A percentile compares a stretch with the other conserved stretches of the same genome.
phyloP scores from a whole-genome alignment of 2,888 invertebrate species.

The Ametastegia equiseti region DNA sequence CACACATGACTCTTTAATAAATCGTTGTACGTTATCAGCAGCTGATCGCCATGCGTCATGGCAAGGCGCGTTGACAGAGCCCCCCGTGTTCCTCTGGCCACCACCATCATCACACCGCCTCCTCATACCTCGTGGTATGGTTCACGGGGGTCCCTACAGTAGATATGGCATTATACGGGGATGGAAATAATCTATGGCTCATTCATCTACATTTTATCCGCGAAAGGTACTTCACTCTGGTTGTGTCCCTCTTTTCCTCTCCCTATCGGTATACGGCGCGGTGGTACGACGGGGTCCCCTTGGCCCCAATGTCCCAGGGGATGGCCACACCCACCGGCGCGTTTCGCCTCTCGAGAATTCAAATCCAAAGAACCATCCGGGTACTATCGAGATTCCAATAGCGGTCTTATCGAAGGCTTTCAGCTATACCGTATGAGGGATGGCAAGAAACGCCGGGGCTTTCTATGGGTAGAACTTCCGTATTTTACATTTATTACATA shows the following conservation, averaged over 20 bases:
- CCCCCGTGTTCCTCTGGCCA: conserved; percentile 53
- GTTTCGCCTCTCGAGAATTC: conserved; percentile 56
- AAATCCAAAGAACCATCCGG: conserved; percentile 69
- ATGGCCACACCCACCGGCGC: conserved; percentile 44
- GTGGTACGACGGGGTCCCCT: too few relatives aligned
- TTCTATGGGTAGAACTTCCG: conserved; percentile 62
- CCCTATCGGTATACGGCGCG: conserved; percentile 27
- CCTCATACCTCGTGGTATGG: conserved; percentile 50
- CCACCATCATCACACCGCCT: conserved; percentile 56
- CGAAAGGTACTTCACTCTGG: conserved; percentile 56
- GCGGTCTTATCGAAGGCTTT: conserved; percentile 74
- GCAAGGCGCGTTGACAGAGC: conserved; percentile 68
- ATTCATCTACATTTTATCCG: conserved; percentile 75
- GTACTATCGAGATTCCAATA: conserved; percentile 75
- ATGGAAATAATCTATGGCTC: conserved; percentile 74
- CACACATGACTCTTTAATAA: conserved; percentile 69
- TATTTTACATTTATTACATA: conserved; percentile 74
- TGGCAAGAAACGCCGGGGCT: conserved; percentile 68
- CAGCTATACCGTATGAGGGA: conserved; percentile 69
- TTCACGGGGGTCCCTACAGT: conserved; percentile 48
- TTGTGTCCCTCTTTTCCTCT: conserved; percentile 45
- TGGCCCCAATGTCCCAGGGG: conserved; percentile 30
- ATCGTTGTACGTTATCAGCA: conserved; percentile 70
- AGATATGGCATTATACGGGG: conserved; percentile 70
- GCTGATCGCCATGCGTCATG: conserved; percentile 73